Evolutionary conservation across 2,113 vertebrate genomes (phyloP).

Genomic region (Phalacrocorax aristotelis): DNA sequence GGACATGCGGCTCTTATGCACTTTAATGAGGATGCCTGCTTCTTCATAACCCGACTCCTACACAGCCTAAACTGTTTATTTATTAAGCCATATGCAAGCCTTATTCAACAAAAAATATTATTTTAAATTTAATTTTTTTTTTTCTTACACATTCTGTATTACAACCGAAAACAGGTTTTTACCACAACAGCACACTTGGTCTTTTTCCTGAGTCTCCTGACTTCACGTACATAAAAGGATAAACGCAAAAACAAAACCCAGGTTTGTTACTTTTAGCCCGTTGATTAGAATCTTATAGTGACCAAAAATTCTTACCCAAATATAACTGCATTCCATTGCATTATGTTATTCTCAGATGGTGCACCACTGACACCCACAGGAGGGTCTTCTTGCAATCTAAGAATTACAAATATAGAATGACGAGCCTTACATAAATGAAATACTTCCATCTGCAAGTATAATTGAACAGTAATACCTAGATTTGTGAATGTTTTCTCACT

Average conservation of each 20-base stretch:
- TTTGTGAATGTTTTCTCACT: not conserved
- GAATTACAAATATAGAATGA: constrained; percentile 24
- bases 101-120: not conserved
- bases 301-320: constrained; percentile 88
- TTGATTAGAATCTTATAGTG: not conserved
- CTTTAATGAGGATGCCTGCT: not conserved
- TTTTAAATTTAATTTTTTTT: not conserved
- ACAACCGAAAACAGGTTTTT: not conserved
- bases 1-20: not conserved
- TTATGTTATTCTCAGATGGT: constrained; percentile 98
- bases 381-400: constrained; percentile 97
- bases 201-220: not conserved
- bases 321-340: constrained; percentile 99
- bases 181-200: not conserved
- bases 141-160: not conserved
- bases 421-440: not conserved
- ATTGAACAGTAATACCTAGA: not conserved
- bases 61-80: not conserved
- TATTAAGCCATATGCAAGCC: not conserved
- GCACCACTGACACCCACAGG: constrained; percentile 98
- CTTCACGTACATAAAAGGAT: not conserved
- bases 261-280: not conserved
- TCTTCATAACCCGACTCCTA: not conserved
- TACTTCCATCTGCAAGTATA: not conserved
- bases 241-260: not conserved